These are phyloP conservation scores for Psix sp. DNA, from an alignment of 1,140 invertebrate species.

Conservation along the genomic window DNA sequence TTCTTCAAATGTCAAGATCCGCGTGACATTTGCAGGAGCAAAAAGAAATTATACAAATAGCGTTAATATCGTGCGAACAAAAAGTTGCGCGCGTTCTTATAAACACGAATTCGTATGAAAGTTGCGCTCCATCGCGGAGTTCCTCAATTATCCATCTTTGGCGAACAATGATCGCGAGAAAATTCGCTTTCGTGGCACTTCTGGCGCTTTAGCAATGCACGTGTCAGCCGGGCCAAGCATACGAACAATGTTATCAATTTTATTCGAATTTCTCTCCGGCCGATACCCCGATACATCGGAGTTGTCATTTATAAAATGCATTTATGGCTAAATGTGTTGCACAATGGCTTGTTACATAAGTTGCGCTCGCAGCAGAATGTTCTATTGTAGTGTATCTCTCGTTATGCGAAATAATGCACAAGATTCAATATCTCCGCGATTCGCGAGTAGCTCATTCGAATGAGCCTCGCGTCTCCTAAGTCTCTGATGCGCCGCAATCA, in stretches of 20 bases:
- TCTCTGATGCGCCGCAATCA: conserved; percentile 17
- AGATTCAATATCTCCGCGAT: conserved; percentile 36
- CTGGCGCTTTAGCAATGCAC: conserved; percentile 19
- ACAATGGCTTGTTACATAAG: conserved; percentile 43
- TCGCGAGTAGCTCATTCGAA: conserved; percentile 11
- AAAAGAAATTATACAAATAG: not conserved
- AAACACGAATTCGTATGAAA: no score
- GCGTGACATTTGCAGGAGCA: conserved; percentile 10
- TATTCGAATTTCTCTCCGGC: conserved; percentile 39
- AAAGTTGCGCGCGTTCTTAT: conserved; percentile 10
- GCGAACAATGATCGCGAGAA: conserved; percentile 49
- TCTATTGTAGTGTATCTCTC: conserved; percentile 26
- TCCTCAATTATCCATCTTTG: conserved; percentile 53
- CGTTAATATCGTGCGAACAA: conserved; percentile 10
- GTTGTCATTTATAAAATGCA: conserved; percentile 48
- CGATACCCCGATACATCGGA: conserved; percentile 15
- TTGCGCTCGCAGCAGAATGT: conserved; percentile 20
- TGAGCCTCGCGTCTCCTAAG: conserved; percentile 6
- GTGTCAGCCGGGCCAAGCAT: conserved; percentile 13
- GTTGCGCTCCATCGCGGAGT: conserved; percentile 29
- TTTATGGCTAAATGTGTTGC: conserved; percentile 46
- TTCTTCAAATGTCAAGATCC: conserved; percentile 32
- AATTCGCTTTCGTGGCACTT: conserved; percentile 29
- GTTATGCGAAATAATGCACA: conserved; percentile 25
- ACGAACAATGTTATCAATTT: conserved; percentile 52